Evolutionary conservation across 2,797 vertebrate species (phyloP), one percentile per base, ranked within the genome.

Genomic region (Tachyglossus aculeatus): DNA sequence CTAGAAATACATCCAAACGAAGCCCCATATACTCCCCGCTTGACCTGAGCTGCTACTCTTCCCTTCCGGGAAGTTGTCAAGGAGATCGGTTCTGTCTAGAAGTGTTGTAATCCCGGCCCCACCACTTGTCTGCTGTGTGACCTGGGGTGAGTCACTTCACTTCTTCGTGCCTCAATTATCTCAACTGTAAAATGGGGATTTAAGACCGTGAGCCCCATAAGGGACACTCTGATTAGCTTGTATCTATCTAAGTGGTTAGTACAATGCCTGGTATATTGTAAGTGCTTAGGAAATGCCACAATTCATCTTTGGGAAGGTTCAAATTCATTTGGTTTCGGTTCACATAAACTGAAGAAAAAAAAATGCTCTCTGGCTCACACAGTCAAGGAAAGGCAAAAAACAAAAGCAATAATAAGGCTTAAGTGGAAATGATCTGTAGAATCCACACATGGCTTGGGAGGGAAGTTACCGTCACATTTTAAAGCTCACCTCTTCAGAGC

Each of bases 361-460:
- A 33, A n/a, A 32, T 0, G 5, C 19, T 54, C 62, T 45, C 69
- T 63, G 53, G 76, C 69, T 71, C 64, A 74, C 27, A 69, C 56
- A 74, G 45, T 18, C 60, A 66, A 58, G 29, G 16, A 62, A 64
- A 76, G 43, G 52, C 64, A 82, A 53, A 15, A 50, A 7, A 37
- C 65, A 43, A 81, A 63, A 56, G 34, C 24, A 75, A 4, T 67
- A 78, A 72, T 47, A 56, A 53, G 15, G 39, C 51, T 50, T 83
- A 82, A 85, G 60, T 69, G 81, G 47, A 69, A 87, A 82, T 34
- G 29, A 61, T 55, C 52, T 80, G 54, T 29, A 25, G 16, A 70
- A 81, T 60, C 63, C 4, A 10, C 9, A 57, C 56, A 67, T 7
- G 9, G 59, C 22, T 25, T 16, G 45, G 55, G 44, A 64, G 70